phyloP scores from a whole-genome alignment of 2,888 invertebrate genomes.

The Brachyptera risi region DNA sequence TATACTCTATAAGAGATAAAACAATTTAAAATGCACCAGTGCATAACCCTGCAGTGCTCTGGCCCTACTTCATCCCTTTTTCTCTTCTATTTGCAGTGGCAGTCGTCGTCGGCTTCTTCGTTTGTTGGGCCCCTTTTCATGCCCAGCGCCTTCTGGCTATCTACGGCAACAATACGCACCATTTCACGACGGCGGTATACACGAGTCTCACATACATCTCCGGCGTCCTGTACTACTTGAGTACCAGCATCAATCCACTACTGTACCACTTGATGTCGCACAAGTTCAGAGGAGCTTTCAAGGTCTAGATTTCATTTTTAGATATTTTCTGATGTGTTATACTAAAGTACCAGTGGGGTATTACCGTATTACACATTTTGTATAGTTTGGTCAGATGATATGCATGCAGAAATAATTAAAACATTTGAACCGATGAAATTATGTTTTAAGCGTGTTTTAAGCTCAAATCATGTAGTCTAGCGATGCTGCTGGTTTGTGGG shows the following conservation, averaged over 20 bases:
- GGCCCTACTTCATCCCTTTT: too few species aligned
- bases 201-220: slow-evolving; percentile 73
- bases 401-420: too few species aligned
- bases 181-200: slow-evolving; percentile 56
- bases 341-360: neutral
- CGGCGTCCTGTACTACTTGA: slow-evolving; percentile 86
- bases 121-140: slow-evolving; percentile 47
- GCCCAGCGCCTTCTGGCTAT: slow-evolving; percentile 49
- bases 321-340: neutral
- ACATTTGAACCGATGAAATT: too few species aligned
- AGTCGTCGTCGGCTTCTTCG: slow-evolving; percentile 47
- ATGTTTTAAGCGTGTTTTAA: too few species aligned
- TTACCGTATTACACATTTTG: neutral
- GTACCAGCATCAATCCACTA: slow-evolving; percentile 89
- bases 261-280: slow-evolving; percentile 93
- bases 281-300: slow-evolving; percentile 89
- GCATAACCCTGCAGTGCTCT: too few species aligned
- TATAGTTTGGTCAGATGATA: too few species aligned
- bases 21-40: too few species aligned
- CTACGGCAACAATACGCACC: slow-evolving; percentile 41
- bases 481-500: too few species aligned
- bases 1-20: too few species aligned
- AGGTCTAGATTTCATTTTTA: slow-evolving; percentile 56
- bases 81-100: slow-evolving; percentile 47
- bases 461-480: too few species aligned